phyloP scores from a whole-genome alignment of 2,888 invertebrate genomes.

The Fabriciana adippe region DNA sequence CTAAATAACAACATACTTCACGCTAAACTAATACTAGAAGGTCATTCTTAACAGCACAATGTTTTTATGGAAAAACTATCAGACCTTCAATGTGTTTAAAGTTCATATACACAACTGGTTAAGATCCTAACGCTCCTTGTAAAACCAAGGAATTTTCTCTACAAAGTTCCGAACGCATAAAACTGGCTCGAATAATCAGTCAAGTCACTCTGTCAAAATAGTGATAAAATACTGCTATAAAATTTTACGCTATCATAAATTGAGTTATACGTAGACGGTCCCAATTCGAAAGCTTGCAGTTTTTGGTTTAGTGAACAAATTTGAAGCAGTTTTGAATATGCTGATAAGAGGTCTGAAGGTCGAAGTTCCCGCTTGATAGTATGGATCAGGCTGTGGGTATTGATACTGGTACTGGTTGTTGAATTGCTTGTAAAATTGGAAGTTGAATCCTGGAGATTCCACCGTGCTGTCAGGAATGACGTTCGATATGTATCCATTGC shows the following conservation, averaged over 20 bases:
- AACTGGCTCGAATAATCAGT: constrained; percentile 77
- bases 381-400: constrained; percentile 63
- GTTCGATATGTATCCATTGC: constrained; percentile 78
- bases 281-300: constrained; percentile 69
- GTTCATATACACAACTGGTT: constrained; percentile 48
- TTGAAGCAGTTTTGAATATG: constrained; percentile 73
- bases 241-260: constrained; percentile 36
- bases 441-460: constrained; percentile 67
- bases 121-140: constrained; percentile 70
- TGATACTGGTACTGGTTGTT: constrained; percentile 62
- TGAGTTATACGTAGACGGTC: constrained; percentile 65
- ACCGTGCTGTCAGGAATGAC: constrained; percentile 80
- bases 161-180: constrained; percentile 67
- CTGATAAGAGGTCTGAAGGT: constrained; percentile 75
- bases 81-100: constrained; percentile 59
- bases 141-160: constrained; percentile 80
- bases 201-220: constrained; percentile 77
- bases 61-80: constrained; percentile 61
- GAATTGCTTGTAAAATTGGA: constrained; percentile 70
- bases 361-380: constrained; percentile 61
- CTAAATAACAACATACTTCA: constrained; percentile 66
- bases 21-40: constrained; percentile 75
- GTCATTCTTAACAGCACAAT: constrained; percentile 70
- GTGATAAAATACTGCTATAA: constrained; percentile 71
- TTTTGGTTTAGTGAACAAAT: constrained; percentile 70